phyloP scores from a whole-genome alignment of 1,140 invertebrate species.

The Trichonephila inaurata region DNA sequence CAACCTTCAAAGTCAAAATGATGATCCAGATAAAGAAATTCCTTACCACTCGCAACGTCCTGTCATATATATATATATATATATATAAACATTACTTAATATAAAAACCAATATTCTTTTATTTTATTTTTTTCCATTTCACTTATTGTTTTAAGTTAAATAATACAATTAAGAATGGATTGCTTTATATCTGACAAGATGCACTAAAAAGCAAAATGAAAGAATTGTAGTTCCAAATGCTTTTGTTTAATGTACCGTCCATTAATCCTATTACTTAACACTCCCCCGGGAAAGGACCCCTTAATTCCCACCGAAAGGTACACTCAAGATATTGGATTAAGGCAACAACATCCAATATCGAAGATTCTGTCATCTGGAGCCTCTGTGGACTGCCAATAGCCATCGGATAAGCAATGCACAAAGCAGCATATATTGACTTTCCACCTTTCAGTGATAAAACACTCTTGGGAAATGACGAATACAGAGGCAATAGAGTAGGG shows the following conservation, averaged over 20 bases:
- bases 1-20: too few species aligned
- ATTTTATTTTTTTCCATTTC: too few species aligned
- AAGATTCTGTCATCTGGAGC: constrained; percentile 9
- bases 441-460: constrained; percentile 1
- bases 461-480: not conserved
- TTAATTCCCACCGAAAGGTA: not conserved
- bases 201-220: too few species aligned
- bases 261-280: constrained; percentile 4
- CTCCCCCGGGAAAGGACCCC: not conserved
- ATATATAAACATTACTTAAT: too few species aligned
- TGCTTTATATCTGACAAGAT: too few species aligned
- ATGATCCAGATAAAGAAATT: too few species aligned
- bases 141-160: too few species aligned
- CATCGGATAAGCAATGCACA: not conserved
- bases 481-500: not conserved
- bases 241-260: not conserved
- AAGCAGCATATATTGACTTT: not conserved
- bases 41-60: too few species aligned
- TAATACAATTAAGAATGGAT: too few species aligned
- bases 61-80: too few species aligned
- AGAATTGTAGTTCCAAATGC: too few species aligned
- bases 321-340: constrained; percentile 38
- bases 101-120: too few species aligned
- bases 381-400: not conserved
- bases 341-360: constrained; percentile 25